Conservation (phyloP, 2,888 invertebrate genomes). For the Limnephilus auricula region DNA sequence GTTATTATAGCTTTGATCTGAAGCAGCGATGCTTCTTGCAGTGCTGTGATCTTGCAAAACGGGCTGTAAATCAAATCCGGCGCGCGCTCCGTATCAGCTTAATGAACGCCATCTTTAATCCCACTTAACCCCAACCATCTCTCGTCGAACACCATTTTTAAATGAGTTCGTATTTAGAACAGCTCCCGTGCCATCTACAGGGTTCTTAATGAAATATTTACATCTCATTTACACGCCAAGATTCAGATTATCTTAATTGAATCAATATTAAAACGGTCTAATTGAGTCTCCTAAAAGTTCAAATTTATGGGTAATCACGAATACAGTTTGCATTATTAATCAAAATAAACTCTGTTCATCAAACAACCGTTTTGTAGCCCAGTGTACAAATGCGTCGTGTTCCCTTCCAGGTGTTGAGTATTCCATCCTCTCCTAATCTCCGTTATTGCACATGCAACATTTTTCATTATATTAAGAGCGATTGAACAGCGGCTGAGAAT, state of each 20-base stretch:
- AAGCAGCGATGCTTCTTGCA: neutral
- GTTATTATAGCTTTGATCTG: neutral
- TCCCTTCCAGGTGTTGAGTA: no score
- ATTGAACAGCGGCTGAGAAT: no score
- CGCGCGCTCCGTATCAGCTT: slow-evolving; percentile 62
- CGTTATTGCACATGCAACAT: no score
- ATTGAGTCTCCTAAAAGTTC: neutral
- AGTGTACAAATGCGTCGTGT: no score
- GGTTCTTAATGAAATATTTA: neutral
- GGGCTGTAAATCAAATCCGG: slow-evolving; percentile 62
- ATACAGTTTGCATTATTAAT: neutral
- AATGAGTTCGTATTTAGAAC: slow-evolving; percentile 41
- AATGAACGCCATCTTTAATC: slow-evolving; percentile 65
- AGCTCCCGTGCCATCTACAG: slow-evolving; percentile 19
- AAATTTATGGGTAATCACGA: neutral
- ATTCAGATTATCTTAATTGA: neutral
- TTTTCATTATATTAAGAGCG: no score
- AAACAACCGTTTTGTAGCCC: no score
- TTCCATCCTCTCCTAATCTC: no score
- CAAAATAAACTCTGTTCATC: neutral
- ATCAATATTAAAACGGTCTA: neutral
- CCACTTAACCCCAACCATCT: slow-evolving; percentile 61
- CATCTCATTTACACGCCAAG: neutral
- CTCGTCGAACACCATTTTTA: slow-evolving; percentile 26
- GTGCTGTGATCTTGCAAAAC: slow-evolving; percentile 26